Percentiles rank a stretch among this genome's conserved stretches.
Evolutionary conservation across 2,113 vertebrate genomes (phyloP).

Genomic region (Oryzias celebensis): DNA sequence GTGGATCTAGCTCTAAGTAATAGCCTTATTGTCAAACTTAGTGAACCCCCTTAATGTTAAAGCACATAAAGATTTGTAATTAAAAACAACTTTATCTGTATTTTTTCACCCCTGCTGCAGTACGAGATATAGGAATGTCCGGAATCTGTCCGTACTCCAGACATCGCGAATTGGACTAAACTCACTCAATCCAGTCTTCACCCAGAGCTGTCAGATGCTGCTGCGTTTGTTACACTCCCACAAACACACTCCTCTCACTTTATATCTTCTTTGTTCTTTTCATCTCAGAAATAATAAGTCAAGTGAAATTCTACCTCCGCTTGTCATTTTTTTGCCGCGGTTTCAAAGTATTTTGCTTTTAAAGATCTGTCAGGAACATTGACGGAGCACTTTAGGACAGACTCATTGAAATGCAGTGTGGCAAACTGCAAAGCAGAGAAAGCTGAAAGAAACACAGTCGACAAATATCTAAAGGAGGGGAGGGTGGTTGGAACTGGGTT

Average conservation of each 20-base stretch:
- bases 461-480: conserved; percentile 19
- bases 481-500: neutral
- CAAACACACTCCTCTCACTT: conserved; percentile 1
- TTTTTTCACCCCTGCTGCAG: too few relatives aligned
- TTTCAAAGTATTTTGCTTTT: conserved; percentile 40
- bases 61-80: too few relatives aligned
- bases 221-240: conserved; percentile 2
- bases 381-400: conserved; percentile 51
- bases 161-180: conserved; percentile 26
- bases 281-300: conserved; percentile 10
- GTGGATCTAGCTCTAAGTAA: too few relatives aligned
- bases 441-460: conserved; percentile 1
- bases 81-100: too few relatives aligned
- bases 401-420: conserved; percentile 61
- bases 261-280: neutral
- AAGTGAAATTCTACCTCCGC: conserved; percentile 24
- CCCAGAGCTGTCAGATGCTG: conserved; percentile 52
- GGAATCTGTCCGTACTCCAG: conserved; percentile 27
- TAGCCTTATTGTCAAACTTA: too few relatives aligned
- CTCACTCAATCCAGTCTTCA: conserved; percentile 23
- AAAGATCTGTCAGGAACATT: conserved; percentile 53
- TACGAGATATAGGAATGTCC: neutral
- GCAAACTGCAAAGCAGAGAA: conserved; percentile 22
- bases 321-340: conserved; percentile 27
- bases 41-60: too few relatives aligned